A percentile compares a stretch with the other conserved stretches of the same genome.
Evolutionary conservation across 1,140 invertebrate genomes (phyloP).

Genomic region (Temnothorax nylanderi): DNA sequence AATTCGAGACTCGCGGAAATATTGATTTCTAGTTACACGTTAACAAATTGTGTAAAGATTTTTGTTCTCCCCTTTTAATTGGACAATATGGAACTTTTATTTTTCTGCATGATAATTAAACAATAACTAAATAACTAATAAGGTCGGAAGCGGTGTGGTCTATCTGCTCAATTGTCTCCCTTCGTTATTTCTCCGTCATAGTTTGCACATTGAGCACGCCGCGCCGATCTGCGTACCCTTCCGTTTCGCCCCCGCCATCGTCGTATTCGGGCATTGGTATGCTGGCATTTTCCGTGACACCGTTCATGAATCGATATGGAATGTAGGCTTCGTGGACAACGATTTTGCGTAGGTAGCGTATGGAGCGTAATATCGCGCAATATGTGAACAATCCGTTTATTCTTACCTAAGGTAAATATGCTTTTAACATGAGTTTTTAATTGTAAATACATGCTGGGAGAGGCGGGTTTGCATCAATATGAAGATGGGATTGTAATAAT

Average conservation of each 20-base stretch:
- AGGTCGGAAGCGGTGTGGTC: neutral
- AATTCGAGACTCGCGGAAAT: neutral
- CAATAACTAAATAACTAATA: neutral
- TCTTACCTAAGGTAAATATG: neutral
- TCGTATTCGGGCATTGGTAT: conserved; percentile 48
- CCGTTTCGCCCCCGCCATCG: conserved; percentile 19
- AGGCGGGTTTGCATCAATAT: neutral
- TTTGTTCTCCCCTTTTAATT: neutral
- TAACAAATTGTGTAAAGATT: neutral
- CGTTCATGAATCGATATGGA: conserved; percentile 64
- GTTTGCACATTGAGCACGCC: conserved; percentile 21
- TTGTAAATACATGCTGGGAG: neutral
- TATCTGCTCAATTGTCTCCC: conserved; percentile 21
- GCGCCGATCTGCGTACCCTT: conserved; percentile 8
- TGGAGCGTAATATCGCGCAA: conserved; percentile 10
- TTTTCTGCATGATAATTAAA: neutral
- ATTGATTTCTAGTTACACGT: neutral
- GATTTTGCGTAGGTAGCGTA: conserved; percentile 44
- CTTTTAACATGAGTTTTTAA: neutral
- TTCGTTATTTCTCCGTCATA: conserved; percentile 65
- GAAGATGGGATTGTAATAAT: neutral
- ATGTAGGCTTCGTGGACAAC: conserved; percentile 36
- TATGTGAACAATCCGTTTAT: conserved; percentile 33
- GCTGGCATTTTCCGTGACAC: conserved; percentile 61
- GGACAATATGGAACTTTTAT: neutral